phyloP scores from a whole-genome alignment of 1,140 invertebrate genomes.

The Eupeodes corollae region DNA sequence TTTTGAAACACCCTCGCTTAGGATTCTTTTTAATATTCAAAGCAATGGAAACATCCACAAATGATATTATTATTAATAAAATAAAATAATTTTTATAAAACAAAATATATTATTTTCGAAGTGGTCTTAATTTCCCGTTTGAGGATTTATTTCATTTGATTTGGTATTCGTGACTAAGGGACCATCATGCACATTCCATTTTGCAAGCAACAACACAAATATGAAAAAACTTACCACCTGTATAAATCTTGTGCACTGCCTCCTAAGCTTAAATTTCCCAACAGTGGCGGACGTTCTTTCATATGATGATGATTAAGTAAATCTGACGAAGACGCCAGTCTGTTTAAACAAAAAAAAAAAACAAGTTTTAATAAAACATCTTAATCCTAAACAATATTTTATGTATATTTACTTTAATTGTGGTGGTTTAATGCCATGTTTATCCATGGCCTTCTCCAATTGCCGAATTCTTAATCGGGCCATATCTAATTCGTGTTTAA shows the following conservation, averaged over 20 bases:
- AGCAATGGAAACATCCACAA: no score
- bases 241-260: slow-evolving; percentile 40
- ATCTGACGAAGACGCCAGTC: slow-evolving; percentile 37
- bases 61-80: no score
- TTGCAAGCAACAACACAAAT: no score
- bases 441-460: slow-evolving; percentile 70
- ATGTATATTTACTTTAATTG: slow-evolving; percentile 42
- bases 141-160: no score
- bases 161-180: not conserved
- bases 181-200: not conserved
- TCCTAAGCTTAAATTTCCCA: slow-evolving; percentile 35
- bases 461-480: slow-evolving; percentile 70
- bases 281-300: slow-evolving; percentile 31
- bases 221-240: slow-evolving; percentile 36
- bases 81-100: no score
- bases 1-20: no score
- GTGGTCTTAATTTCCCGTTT: no score
- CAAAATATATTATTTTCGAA: no score
- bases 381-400: not conserved
- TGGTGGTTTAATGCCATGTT: slow-evolving; percentile 63
- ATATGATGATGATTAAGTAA: slow-evolving; percentile 34
- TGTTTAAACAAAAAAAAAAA: slow-evolving; percentile 7
- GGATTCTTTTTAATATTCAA: no score
- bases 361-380: not conserved
- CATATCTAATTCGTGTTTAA: slow-evolving; percentile 77